Percentiles rank a stretch among this genome's conserved stretches.
Conservation (phyloP, 2,888 invertebrate species). For the Omphaloscelis lunosa region DNA sequence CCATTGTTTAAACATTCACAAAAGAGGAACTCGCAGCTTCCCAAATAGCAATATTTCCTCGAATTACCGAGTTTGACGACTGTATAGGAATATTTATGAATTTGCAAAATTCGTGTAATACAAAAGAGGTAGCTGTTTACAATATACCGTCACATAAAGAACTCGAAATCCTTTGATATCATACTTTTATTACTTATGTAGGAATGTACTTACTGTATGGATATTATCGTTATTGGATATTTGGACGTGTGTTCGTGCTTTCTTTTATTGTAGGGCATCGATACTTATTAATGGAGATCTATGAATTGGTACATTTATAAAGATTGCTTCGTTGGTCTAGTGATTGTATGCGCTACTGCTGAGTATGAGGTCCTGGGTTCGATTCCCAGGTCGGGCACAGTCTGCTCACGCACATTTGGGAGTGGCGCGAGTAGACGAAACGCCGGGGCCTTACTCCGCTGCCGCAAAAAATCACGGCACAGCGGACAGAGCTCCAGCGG, state of each 20-base stretch:
- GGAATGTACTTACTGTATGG: conserved; percentile 57
- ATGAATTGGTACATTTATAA: neutral
- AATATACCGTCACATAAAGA: conserved; percentile 73
- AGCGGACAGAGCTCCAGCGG: too few relatives aligned
- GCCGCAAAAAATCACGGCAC: too few relatives aligned
- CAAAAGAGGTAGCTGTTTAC: conserved; percentile 72
- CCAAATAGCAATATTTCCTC: conserved; percentile 47
- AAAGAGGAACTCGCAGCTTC: conserved; percentile 49
- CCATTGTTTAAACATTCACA: conserved; percentile 61
- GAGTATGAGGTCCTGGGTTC: neutral
- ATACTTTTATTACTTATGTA: conserved; percentile 70
- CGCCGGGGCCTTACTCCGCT: too few relatives aligned
- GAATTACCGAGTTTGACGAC: conserved; percentile 63
- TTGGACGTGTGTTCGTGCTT: conserved; percentile 53
- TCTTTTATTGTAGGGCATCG: conserved; percentile 50
- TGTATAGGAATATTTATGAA: conserved; percentile 72
- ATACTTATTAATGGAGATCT: conserved; percentile 29
- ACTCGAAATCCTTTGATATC: conserved; percentile 78
- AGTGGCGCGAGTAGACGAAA: too few relatives aligned
- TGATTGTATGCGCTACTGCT: neutral
- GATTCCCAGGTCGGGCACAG: neutral
- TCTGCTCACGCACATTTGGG: too few relatives aligned
- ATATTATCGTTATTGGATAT: conserved; percentile 60
- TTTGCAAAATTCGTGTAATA: conserved; percentile 68
- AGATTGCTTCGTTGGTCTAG: neutral